Base-by-base conservation (phyloP, 2,888 invertebrate species). In the Dorcus hopei region DNA sequence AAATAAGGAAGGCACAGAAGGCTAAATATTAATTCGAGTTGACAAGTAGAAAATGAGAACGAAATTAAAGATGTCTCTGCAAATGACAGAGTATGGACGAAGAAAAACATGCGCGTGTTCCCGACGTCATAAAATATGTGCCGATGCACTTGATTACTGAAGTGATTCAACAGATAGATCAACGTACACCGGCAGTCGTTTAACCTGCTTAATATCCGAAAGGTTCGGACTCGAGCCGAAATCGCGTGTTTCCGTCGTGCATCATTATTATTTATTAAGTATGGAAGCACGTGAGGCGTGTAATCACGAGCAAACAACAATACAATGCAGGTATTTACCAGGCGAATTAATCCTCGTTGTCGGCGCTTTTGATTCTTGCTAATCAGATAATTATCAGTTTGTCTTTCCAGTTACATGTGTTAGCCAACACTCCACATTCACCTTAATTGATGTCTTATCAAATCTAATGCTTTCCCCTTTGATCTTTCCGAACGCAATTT, bases 301-400 rank as follows among this genome's bases (percentile, higher is more conserved):
- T 63, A 59, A 65, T 62, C 62, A 61, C 61, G 61, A 52, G 62
- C 58, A 62, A 62, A 64, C 65, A 63, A 63, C 47, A 64, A 65
- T 65, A 71, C 71, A 71, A 70, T 71, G 68, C 71, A 69, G 70
- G 68, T 71, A 71, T 72, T 72, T 71, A 68, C 71, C 65, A 58
- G 63, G 61, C 69, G 68, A 69, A 70, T 71, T 71, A 72, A 71
- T 72, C 68, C 68, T 58, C 54, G 63, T 67, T 69, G 72, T 70
- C 72, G 72, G 72, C 71, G 66, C 70, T 67, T 73, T 72, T 73
- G 72, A 72, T 68, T 67, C 68, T 59, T 63, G 65, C 69, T 74
- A 74, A 73, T 73, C 72, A 70, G 73, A 73, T 72, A 73, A 74
- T 74, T 74, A 73, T 72, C 71, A 71, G 72, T 72, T 74, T 71